These are phyloP conservation scores for Onychomys arenicola DNA, from an alignment of 2,797 vertebrate species.

Conservation along the genomic window DNA sequence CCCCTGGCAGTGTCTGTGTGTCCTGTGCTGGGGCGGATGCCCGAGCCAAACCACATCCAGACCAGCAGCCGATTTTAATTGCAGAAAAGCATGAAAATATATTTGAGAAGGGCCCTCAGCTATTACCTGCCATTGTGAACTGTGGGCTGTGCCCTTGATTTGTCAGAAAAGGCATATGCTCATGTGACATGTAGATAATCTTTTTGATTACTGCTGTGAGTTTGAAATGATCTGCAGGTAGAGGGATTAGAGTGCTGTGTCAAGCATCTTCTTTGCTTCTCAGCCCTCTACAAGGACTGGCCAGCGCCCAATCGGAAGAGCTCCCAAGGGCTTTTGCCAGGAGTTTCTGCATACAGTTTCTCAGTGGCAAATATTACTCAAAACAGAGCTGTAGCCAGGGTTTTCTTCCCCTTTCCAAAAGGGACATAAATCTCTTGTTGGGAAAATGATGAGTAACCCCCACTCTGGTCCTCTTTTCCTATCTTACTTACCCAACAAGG, in stretches of 20 bases:
- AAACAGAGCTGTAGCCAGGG: constrained; percentile 64
- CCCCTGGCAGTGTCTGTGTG: not conserved
- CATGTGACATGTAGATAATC: not conserved
- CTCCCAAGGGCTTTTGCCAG: constrained; percentile 63
- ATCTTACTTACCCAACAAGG: constrained; percentile 61
- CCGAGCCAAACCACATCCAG: not conserved
- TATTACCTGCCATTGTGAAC: not conserved
- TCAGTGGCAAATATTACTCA: constrained; percentile 79
- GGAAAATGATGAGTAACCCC: constrained; percentile 80
- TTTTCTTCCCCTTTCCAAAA: constrained; percentile 73
- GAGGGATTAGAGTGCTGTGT: not conserved
- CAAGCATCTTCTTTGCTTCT: constrained; percentile 41
- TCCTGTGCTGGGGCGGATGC: not conserved
- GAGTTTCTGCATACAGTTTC: constrained; percentile 72
- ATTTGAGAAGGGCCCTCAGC: not conserved
- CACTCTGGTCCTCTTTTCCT: constrained; percentile 64
- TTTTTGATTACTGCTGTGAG: not conserved
- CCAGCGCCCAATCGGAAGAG: constrained; percentile 67
- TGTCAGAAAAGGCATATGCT: not conserved
- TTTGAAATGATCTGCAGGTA: constrained; percentile 50
- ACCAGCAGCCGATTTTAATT: not conserved
- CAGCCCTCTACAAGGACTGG: constrained; percentile 47
- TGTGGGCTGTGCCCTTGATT: not conserved
- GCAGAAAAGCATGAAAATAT: constrained; percentile 42
- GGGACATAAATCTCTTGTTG: constrained; percentile 76